Percentiles rank a stretch among this genome's conserved stretches.
Conservation (phyloP, 2,888 invertebrate species). For the Drosophila subquinaria region DNA sequence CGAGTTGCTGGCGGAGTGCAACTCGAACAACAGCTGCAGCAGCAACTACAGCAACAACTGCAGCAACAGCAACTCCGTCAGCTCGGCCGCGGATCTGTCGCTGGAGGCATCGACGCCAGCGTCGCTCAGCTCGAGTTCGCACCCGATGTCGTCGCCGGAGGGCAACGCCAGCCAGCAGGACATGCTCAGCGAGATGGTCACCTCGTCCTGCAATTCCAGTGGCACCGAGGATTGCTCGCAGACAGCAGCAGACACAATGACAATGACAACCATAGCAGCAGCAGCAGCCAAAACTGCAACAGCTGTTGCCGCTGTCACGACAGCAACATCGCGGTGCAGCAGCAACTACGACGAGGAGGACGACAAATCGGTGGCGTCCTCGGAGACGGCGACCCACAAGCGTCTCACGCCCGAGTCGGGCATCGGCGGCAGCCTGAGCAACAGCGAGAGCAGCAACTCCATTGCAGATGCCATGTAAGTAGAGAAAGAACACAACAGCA, state of each 20-base stretch:
- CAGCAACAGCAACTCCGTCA: constrained; percentile 74
- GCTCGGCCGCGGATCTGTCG: constrained; percentile 82
- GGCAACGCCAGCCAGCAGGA: constrained; percentile 69
- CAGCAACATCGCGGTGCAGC: constrained; percentile 41
- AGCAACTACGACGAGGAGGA: constrained; percentile 71
- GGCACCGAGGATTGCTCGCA: constrained; percentile 72
- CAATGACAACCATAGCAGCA: constrained; percentile 7
- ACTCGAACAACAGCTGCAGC: constrained; percentile 73
- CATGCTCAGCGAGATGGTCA: constrained; percentile 82
- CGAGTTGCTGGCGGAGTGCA: constrained; percentile 66
- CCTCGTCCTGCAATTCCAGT: constrained; percentile 79
- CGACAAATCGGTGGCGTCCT: constrained; percentile 65
- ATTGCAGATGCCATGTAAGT: constrained; percentile 78
- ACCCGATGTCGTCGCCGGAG: constrained; percentile 51
- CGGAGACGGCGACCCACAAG: constrained; percentile 73
- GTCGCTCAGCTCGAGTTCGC: constrained; percentile 82
- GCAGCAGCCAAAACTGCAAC: not conserved
- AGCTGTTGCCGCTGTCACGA: not conserved
- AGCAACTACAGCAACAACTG: constrained; percentile 43
- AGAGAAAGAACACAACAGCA: not conserved
- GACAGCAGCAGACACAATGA: constrained; percentile 35
- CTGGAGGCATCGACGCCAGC: constrained; percentile 85
- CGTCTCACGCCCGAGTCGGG: constrained; percentile 82
- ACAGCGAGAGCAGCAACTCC: constrained; percentile 79
- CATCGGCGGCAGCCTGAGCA: constrained; percentile 82